Percentiles rank a stretch among this genome's conserved stretches.
These are phyloP conservation scores for Eciton burchellii DNA, from an alignment of 1,140 invertebrate genomes.

Conservation along the genomic window DNA sequence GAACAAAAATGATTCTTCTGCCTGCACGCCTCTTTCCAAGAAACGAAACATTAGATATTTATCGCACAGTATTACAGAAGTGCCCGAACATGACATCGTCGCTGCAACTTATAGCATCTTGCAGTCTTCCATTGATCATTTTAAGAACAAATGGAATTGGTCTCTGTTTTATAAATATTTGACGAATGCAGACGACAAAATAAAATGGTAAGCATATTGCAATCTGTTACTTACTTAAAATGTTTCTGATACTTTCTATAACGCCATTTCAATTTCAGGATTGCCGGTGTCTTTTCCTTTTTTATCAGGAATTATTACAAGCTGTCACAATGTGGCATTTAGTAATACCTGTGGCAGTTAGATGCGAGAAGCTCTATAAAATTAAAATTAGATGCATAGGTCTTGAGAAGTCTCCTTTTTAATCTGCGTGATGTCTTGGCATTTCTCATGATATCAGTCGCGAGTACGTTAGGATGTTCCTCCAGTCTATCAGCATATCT, in stretches of 20 bases:
- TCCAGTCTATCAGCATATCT: no score
- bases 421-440: no score
- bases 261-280: conserved; percentile 83
- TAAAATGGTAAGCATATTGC: conserved; percentile 82
- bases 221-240: conserved; percentile 8
- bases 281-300: no score
- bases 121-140: conserved; percentile 85
- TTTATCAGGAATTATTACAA: no score
- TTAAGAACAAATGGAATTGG: conserved; percentile 88
- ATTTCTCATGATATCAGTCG: no score
- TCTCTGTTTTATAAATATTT: conserved; percentile 86
- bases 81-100: conserved; percentile 86
- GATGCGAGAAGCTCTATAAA: no score
- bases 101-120: conserved; percentile 87
- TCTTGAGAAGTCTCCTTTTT: no score
- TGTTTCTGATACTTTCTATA: no score
- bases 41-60: conserved; percentile 68
- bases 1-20: conserved; percentile 58
- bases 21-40: conserved; percentile 57
- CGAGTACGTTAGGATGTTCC: no score
- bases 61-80: conserved; percentile 65
- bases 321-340: no score
- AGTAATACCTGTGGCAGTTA: no score
- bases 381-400: no score
- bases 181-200: conserved; percentile 74